These are phyloP conservation scores for Nemurella pictetii DNA, from an alignment of 2,888 invertebrate species.

Conservation along the genomic window DNA sequence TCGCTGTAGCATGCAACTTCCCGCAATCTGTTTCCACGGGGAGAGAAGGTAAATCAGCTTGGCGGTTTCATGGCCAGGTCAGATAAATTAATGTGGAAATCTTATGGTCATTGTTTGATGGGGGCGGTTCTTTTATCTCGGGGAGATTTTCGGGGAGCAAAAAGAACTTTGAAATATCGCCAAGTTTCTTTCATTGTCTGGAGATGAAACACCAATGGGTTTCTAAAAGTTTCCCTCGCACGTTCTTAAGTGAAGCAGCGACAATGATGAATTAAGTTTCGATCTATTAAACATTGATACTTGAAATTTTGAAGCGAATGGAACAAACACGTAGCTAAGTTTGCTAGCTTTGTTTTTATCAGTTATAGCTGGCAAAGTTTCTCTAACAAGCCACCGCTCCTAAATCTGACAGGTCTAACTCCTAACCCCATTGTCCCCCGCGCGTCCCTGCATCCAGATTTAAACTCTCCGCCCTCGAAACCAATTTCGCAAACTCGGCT, in stretches of 20 bases:
- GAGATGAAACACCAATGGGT: too few species aligned
- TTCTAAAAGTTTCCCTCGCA: too few species aligned
- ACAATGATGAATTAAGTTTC: too few species aligned
- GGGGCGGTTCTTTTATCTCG: not conserved
- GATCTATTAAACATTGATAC: too few species aligned
- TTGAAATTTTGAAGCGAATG: too few species aligned
- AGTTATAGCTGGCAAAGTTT: too few species aligned
- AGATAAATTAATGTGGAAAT: not conserved
- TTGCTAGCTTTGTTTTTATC: too few species aligned
- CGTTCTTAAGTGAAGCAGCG: too few species aligned
- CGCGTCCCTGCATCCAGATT: not conserved
- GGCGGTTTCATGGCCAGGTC: not conserved
- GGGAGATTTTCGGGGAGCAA: not conserved
- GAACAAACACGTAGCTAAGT: too few species aligned
- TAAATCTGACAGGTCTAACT: not conserved
- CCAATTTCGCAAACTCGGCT: not conserved
- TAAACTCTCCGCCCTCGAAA: not conserved
- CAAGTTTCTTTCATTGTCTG: not conserved
- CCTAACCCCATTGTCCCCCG: not conserved
- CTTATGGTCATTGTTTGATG: not conserved
- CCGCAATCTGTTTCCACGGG: not conserved
- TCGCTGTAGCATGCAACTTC: not conserved
- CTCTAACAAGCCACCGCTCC: too few species aligned
- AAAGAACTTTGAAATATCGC: not conserved
- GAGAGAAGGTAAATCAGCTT: not conserved